These are phyloP conservation scores for Sebastes steindachneri DNA, from an alignment of 2,797 vertebrate species.

Conservation along the genomic window DNA sequence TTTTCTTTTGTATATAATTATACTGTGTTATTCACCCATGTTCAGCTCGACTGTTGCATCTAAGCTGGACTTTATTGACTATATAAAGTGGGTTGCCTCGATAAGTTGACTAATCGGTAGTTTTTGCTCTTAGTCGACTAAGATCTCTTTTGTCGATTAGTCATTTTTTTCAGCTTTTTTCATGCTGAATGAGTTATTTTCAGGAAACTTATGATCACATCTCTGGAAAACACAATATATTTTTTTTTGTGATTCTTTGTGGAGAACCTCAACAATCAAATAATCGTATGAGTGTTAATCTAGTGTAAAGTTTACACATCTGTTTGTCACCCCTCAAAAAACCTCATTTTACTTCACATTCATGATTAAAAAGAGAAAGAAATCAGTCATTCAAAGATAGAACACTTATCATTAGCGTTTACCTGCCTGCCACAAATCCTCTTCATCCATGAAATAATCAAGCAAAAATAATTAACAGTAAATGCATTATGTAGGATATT, in stretches of 20 bases:
- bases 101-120: fast-evolving
- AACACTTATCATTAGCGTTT: not conserved
- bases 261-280: too few species aligned
- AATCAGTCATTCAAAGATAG: not conserved
- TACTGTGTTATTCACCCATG: not conserved
- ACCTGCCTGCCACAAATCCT: not conserved
- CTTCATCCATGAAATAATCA: not conserved
- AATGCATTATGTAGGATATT: not conserved
- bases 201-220: too few species aligned
- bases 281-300: too few species aligned
- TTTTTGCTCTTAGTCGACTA: too few species aligned
- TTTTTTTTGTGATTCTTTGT: too few species aligned
- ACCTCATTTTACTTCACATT: not conserved
- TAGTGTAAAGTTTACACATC: not conserved
- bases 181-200: too few species aligned
- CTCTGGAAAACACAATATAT: too few species aligned
- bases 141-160: too few species aligned
- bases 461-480: not conserved
- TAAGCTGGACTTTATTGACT: not conserved
- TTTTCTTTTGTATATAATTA: not conserved
- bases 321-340: not conserved
- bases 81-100: too few species aligned
- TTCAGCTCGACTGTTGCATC: not conserved
- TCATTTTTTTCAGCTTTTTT: too few species aligned
- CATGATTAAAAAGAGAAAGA: not conserved